Evolutionary conservation across 2,113 vertebrate genomes (phyloP).

Genomic region (Picathartes gymnocephalus): DNA sequence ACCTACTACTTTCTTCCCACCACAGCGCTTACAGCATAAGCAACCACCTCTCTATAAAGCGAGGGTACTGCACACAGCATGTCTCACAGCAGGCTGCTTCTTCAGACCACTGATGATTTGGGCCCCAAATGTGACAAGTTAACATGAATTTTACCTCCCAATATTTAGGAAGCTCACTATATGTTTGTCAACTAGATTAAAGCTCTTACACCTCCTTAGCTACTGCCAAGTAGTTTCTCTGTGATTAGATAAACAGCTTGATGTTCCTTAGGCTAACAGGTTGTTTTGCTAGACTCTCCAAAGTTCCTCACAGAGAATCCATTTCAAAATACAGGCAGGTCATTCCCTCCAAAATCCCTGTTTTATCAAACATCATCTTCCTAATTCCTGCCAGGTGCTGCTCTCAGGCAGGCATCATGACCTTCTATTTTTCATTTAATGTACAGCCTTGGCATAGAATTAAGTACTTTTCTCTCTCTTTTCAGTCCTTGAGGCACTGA

Average conservation of each 20-base stretch:
- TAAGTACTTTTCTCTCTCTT: neutral
- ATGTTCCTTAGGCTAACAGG: neutral
- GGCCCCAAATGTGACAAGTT: neutral
- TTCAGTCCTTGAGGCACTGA: neutral
- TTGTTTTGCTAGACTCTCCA: neutral
- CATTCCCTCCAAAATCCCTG: neutral
- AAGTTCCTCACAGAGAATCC: neutral
- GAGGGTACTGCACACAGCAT: rapidly evolving
- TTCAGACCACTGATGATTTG: neutral
- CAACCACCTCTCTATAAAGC: neutral
- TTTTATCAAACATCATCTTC: neutral
- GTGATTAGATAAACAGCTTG: neutral
- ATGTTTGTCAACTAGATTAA: neutral
- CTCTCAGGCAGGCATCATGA: neutral
- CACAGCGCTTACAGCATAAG: neutral
- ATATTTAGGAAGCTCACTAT: neutral
- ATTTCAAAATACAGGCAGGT: neutral
- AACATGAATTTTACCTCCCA: neutral
- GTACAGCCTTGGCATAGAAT: neutral
- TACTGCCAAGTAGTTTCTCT: neutral
- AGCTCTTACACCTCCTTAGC: neutral
- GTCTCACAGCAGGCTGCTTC: neutral
- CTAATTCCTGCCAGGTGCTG: neutral
- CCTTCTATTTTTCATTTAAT: neutral
- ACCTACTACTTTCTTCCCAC: neutral